Conservation (phyloP, 2,888 invertebrate genomes). For the Stenodema calcarata region DNA sequence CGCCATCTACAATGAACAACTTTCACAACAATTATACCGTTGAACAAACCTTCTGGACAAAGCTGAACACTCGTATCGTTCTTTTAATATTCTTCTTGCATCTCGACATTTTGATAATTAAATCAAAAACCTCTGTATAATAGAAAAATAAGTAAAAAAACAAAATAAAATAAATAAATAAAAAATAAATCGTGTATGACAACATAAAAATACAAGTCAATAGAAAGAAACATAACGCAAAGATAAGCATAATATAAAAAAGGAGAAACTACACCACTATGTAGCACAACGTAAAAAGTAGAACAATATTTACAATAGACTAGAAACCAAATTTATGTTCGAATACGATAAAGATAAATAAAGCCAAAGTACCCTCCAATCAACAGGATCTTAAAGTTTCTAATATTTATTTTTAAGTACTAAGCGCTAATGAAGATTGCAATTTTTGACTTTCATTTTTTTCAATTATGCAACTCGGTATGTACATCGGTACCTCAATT, state of each 20-base stretch:
- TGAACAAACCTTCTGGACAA: background rate
- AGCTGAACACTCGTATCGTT: background rate
- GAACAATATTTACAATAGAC: conserved; percentile 9
- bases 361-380: background rate
- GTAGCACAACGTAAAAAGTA: background rate
- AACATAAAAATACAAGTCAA: no score
- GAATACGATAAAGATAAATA: background rate
- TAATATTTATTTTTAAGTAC: background rate
- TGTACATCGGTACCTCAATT: background rate
- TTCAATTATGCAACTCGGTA: background rate
- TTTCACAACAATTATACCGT: background rate
- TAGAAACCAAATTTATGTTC: conserved; percentile 5
- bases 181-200: no score
- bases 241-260: background rate
- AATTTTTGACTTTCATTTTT: background rate
- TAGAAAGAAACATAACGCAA: background rate
- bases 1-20: conserved; percentile 27
- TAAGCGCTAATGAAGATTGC: background rate
- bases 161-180: background rate
- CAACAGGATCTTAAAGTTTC: background rate
- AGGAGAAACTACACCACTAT: background rate
- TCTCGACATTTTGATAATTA: background rate
- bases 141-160: background rate
- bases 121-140: background rate
- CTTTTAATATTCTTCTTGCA: background rate